These are phyloP conservation scores for Alauda arvensis DNA, from an alignment of 2,797 vertebrate genomes.

Conservation along the genomic window DNA sequence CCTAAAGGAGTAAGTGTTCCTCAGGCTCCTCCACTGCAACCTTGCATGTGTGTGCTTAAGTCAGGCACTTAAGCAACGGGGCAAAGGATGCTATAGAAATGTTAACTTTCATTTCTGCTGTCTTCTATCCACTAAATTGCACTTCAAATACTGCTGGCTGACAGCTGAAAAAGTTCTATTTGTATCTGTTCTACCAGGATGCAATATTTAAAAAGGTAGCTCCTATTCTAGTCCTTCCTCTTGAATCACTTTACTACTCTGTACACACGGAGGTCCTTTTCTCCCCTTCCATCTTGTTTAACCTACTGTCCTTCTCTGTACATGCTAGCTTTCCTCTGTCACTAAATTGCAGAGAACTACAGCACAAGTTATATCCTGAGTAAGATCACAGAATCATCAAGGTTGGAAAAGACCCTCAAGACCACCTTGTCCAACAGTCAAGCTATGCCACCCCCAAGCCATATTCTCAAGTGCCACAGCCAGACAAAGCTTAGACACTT, in stretches of 20 bases:
- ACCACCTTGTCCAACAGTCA: neutral
- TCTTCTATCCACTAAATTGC: neutral
- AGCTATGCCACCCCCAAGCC: too few relatives aligned
- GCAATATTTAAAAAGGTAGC: neutral
- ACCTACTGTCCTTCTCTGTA: neutral
- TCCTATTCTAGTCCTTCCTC: neutral
- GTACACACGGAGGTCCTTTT: neutral
- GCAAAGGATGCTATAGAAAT: neutral
- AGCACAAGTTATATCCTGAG: neutral
- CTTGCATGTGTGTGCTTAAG: neutral
- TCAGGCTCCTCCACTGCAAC: neutral
- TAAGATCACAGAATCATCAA: neutral
- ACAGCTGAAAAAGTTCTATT: neutral
- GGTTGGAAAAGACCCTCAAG: neutral
- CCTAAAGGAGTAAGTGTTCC: neutral
- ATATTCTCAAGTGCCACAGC: neutral
- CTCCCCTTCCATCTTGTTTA: neutral
- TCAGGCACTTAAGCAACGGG: neutral
- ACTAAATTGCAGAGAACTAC: neutral
- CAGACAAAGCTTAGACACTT: neutral
- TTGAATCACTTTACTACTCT: neutral
- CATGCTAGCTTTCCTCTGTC: neutral
- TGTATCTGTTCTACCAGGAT: neutral
- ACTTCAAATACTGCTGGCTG: neutral
- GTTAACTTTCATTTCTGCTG: neutral